Base-by-base conservation (phyloP, 1,140 invertebrate species). In the Neotoxoptera formosana region DNA sequence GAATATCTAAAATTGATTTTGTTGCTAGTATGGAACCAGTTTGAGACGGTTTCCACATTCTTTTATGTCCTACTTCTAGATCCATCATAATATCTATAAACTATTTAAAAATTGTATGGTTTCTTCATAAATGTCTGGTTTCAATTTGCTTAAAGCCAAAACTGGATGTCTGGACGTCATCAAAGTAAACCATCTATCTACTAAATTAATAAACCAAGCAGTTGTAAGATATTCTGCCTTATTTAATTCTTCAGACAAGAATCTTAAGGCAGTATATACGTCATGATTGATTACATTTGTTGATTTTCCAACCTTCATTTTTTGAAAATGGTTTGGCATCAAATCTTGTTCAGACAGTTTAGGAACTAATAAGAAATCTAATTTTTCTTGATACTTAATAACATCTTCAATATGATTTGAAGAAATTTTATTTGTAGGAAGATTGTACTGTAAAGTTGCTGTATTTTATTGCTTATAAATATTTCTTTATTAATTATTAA, bases 181-280 rank as follows among this genome's bases (percentile, higher is more conserved):
- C 14, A 94, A 51, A 25, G 45, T n/a, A 67, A 94, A 94, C 94
- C 93, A 94, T 48, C n/a, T 41, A 34, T 36, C 21, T 34, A 94
- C 8, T n/a, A 93, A 45, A 8, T 84, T 67, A 53, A 94, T 36
- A 47, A 94, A 94, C 93, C 94, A 94, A 51, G 93, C 90, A 25
- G 93, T 94, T 48, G 94, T 94, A n/a, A 56, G 56, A 48, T 86
- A 60, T 88, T 89, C 93, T 45, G 86, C 41, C 23, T 88, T 88
- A 30, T 88, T 90, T 34, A 48, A 88, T 88, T 90, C 89, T 60
- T 41, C 51, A 30, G 60, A n/a, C 11, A 91, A 60, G 34, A 91
- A 91, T 23, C 23, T 25, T 60, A 67, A 67, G 34, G 90, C 90
- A n/a, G 36, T 91, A 53, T 48, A 51, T 56, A 67, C 90, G 11